phyloP scores from a whole-genome alignment of 2,113 vertebrate species.

The Leucoraja erinaceus region DNA sequence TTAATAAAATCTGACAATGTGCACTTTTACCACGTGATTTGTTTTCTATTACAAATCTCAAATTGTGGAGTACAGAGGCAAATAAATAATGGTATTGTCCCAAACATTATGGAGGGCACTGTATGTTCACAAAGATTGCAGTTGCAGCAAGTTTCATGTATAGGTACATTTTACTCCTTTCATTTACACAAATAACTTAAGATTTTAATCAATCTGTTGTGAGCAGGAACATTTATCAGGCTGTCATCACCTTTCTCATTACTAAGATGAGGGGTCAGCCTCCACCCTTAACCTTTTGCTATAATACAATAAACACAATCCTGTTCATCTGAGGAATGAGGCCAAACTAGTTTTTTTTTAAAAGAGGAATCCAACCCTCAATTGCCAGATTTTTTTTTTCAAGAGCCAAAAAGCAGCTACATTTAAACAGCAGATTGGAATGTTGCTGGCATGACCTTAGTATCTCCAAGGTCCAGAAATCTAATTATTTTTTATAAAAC shows the following conservation, averaged over 20 bases:
- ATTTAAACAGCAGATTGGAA: background rate
- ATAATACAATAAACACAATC: background rate
- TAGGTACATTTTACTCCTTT: background rate
- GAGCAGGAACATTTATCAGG: background rate
- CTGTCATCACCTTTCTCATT: background rate
- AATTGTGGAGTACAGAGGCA: too few relatives aligned
- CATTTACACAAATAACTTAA: background rate
- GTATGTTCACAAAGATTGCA: background rate
- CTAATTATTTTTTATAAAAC: background rate
- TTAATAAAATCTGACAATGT: too few relatives aligned
- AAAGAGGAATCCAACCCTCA: background rate
- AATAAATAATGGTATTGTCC: too few relatives aligned
- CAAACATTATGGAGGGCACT: too few relatives aligned
- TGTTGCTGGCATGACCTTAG: background rate
- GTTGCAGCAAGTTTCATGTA: background rate
- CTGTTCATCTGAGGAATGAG: slow-evolving; percentile 16
- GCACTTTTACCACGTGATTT: too few relatives aligned
- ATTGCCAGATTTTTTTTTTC: background rate
- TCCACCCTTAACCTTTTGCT: background rate
- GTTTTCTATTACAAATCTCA: too few relatives aligned
- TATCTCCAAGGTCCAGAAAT: background rate
- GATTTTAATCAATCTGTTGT: slow-evolving; percentile 22
- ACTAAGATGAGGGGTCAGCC: background rate
- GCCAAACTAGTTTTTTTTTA: slow-evolving; percentile 6
- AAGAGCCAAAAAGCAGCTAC: background rate